These are phyloP conservation scores for Amiota mariae DNA, from an alignment of 2,888 invertebrate species.

Conservation along the genomic window DNA sequence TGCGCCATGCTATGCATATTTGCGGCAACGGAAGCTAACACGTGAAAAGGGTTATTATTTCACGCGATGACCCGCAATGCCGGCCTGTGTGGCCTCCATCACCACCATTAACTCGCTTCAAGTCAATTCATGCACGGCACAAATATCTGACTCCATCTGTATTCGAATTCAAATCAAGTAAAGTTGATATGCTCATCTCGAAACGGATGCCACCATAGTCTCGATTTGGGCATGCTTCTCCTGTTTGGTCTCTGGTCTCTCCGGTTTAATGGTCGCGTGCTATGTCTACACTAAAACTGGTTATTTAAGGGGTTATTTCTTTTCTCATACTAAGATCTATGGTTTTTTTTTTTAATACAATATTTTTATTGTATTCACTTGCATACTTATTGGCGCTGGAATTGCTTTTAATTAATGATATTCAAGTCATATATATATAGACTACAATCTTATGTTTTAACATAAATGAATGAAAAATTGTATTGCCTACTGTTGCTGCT, in stretches of 20 bases:
- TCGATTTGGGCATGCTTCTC: not conserved
- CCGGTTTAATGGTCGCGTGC: constrained; percentile 12
- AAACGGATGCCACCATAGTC: constrained; percentile 7
- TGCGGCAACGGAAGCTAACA: constrained; percentile 33
- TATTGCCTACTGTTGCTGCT: too few species aligned
- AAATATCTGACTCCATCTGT: not conserved
- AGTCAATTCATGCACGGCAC: not conserved
- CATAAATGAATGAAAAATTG: too few species aligned
- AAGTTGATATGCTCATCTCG: too few species aligned
- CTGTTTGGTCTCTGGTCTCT: not conserved
- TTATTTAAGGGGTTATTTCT: not conserved
- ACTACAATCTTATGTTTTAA: not conserved
- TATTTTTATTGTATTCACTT: constrained; percentile 5
- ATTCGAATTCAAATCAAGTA: not conserved
- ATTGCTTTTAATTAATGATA: not conserved
- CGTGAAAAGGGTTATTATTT: constrained; percentile 58
- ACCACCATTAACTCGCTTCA: not conserved
- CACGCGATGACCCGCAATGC: constrained; percentile 65
- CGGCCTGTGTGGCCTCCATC: constrained; percentile 31
- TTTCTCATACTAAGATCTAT: not conserved
- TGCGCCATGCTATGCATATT: not conserved
- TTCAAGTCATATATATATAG: constrained; percentile 4
- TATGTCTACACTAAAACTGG: constrained; percentile 16
- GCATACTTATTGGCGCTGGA: not conserved
- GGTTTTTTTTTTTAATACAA: too few species aligned